Evolutionary conservation across 2,797 vertebrate genomes (phyloP), one percentile per base, ranked within the genome.

Genomic region (Micropoecilia bifurca): DNA sequence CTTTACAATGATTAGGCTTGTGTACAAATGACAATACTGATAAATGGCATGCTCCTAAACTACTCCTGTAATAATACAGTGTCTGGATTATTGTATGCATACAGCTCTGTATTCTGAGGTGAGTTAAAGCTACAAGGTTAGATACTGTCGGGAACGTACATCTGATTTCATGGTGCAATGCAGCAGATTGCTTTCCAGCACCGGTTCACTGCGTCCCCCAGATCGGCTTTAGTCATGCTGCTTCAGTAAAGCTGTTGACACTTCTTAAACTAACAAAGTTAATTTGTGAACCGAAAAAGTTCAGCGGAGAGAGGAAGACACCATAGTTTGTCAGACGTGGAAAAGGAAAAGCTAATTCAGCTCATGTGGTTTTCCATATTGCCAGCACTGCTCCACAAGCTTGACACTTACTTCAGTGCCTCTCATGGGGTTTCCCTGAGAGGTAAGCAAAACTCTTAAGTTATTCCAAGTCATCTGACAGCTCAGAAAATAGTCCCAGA

Each of bases 1-100:
- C 83, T 93, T 90, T 81, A 86, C 84, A 84, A 36, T 90, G 87
- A 95, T 94, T 90, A 86, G 83, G 81, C 69, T 75, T 14, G 30
- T 84, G 88, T 88, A 53, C 87, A 90, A 90, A 85, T 89, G 77
- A 94, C 90, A 92, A 88, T 82, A 81, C 45, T 74, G 86, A 90
- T 85, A 84, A 88, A 90, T 82, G 33, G 68, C 73, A 41, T 47
- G 68, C 73, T 73, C 73, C 63, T 87, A 81, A 91, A 82, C 69
- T n/a, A n/a, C 39, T 68, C 47, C 36, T 75, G 68, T 80, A 57
- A 79, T 86, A 83, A 88, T 83, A 45, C 75, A 79, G 46, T 71
- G 30, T 78, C 48, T 75, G 77, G 80, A 83, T 89, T 22, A 53
- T 14, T 75, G 77, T 77, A 80, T 47, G 69, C 80, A 68, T 18